phyloP scores from a whole-genome alignment of 2,888 invertebrate species.

The Yponomeuta plumbellus region DNA sequence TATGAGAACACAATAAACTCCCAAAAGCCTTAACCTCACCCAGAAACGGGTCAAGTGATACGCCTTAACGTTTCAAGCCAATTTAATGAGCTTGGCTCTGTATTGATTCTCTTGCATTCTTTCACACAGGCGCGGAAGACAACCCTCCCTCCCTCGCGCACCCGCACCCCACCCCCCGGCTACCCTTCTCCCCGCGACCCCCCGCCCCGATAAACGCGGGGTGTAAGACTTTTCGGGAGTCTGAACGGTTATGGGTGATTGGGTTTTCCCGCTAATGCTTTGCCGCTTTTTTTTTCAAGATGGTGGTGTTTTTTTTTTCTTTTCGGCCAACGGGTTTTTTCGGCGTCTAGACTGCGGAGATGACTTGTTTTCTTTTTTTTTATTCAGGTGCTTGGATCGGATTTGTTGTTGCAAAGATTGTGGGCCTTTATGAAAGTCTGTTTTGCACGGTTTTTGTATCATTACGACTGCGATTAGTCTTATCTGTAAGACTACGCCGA shows the following conservation, averaged over 20 bases:
- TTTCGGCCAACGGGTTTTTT: background rate
- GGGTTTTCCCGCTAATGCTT: slow-evolving; percentile 4
- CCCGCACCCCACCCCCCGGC: slow-evolving; percentile 17
- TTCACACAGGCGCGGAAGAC: slow-evolving; percentile 68
- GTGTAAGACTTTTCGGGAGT: slow-evolving; percentile 13
- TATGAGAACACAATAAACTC: background rate
- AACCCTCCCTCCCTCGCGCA: slow-evolving; percentile 29
- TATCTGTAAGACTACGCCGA: too few species aligned
- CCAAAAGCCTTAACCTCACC: background rate
- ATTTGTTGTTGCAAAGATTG: background rate
- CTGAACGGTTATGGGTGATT: slow-evolving; percentile 6
- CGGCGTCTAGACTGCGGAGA: background rate
- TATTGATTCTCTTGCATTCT: slow-evolving; percentile 74
- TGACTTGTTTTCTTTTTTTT: background rate
- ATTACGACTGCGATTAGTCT: too few species aligned
- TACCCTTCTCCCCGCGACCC: slow-evolving; percentile 27
- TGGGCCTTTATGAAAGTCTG: too few species aligned
- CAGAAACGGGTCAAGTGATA: slow-evolving; percentile 37
- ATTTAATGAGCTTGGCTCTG: slow-evolving; percentile 67
- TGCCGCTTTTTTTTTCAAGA: background rate
- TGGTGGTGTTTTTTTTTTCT: background rate
- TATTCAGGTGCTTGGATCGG: background rate
- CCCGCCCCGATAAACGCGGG: background rate
- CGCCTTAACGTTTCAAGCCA: slow-evolving; percentile 46
- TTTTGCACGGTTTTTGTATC: too few species aligned